These are phyloP conservation scores for Leucania comma DNA, from an alignment of 2,888 invertebrate genomes.

Conservation along the genomic window DNA sequence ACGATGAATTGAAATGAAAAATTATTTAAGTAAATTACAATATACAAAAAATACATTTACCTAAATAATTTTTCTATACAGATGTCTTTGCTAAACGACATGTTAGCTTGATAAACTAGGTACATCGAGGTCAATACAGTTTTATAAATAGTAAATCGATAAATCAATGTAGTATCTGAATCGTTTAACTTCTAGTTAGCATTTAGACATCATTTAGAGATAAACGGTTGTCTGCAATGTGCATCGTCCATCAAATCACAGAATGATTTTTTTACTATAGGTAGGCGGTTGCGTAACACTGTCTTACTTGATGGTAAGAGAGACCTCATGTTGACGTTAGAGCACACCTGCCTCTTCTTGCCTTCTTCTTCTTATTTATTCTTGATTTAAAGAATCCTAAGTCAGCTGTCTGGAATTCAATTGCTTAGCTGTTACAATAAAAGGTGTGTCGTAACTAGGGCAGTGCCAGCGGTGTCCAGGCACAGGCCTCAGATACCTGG, in stretches of 20 bases:
- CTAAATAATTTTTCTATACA: no score
- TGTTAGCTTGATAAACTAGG: background rate
- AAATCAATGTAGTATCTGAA: constrained; percentile 37
- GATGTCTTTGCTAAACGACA: background rate
- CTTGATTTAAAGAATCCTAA: background rate
- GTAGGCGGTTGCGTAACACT: background rate
- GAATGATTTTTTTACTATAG: background rate
- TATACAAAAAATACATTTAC: no score
- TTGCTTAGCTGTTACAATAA: background rate
- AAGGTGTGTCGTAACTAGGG: no score
- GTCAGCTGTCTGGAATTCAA: background rate
- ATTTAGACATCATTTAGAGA: constrained; percentile 18
- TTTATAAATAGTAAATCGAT: constrained; percentile 44
- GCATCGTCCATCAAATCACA: background rate
- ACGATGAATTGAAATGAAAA: background rate
- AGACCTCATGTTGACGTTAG: background rate
- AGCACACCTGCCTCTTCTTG: background rate
- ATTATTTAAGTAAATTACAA: no score
- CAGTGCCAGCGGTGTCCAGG: no score
- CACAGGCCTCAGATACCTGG: no score
- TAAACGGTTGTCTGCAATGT: constrained; percentile 2
- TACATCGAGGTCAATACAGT: constrained; percentile 20
- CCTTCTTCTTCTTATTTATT: no score
- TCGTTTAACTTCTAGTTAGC: constrained; percentile 10
- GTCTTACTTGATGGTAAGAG: background rate